A percentile compares a stretch with the other conserved stretches of the same genome.
Evolutionary conservation across 2,888 invertebrate species (phyloP).

Genomic region (Lymantria dispar): DNA sequence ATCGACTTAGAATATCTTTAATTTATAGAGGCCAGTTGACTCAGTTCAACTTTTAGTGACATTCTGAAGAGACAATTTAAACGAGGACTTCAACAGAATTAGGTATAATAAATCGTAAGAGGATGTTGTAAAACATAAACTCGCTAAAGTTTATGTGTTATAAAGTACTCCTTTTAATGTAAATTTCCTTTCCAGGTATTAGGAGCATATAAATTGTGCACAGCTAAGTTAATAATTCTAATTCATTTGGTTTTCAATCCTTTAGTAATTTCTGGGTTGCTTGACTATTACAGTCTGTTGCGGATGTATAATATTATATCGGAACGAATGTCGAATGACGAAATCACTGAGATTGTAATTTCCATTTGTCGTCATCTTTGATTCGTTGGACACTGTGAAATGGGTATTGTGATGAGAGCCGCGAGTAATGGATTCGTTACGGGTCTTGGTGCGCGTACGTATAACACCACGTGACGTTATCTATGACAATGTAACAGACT

Average conservation of each 20-base stretch:
- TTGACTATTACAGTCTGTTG: conserved; percentile 48
- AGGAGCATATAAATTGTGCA: conserved; percentile 17
- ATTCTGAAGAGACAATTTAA: too few species aligned
- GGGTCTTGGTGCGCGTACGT: conserved; percentile 49
- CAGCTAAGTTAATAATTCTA: conserved; percentile 33
- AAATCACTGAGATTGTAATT: conserved; percentile 72
- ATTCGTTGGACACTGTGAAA: conserved; percentile 58
- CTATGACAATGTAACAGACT: conserved; percentile 18
- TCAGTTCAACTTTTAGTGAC: too few species aligned
- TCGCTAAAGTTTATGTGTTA: not conserved
- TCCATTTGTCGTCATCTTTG: conserved; percentile 58
- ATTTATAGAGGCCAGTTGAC: too few species aligned
- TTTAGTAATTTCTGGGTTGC: conserved; percentile 43
- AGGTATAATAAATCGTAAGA: not conserved
- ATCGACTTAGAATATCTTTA: too few species aligned
- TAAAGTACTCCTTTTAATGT: not conserved
- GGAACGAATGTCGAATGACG: conserved; percentile 72
- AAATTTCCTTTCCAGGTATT: not conserved
- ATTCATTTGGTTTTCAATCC: conserved; percentile 43
- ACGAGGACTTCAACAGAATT: too few species aligned
- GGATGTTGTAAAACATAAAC: not conserved
- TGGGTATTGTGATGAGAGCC: conserved; percentile 65
- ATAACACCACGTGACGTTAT: conserved; percentile 46
- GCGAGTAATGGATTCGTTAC: conserved; percentile 66
- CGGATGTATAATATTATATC: conserved; percentile 65